Evolutionary conservation across 2,888 invertebrate genomes (phyloP), one percentile per base, ranked within the genome.

Genomic region (Serrognathus titanus): DNA sequence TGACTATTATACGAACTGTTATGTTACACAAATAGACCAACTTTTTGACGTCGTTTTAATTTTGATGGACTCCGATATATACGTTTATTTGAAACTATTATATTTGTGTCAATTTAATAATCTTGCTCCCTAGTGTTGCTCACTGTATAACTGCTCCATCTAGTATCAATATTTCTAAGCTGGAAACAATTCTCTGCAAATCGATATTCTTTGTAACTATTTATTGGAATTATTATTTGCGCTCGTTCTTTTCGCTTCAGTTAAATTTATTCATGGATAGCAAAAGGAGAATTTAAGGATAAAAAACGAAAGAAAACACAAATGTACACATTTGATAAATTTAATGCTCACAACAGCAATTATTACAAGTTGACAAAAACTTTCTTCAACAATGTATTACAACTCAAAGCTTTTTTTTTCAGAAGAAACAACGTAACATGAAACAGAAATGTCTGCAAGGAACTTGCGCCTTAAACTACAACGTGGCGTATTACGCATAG

Each of bases 331-430:
- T 58, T 58, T 48, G 51, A 58, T 55, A 56, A 52, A 56, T 75
- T 75, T 75, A 75, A 76, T 75, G 75, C 76, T 76, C 75, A 76
- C 76, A 75, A 71, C 74, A 75, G 75, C 75, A 71, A 72, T 72
- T 16, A 16, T 16, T 72, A 74, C 73, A 74, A 69, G 71, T 67
- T 70, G 65, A 60, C 40, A 40, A 40, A 40, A 40, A 40, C 40
- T 40, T 13, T 40, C 40, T 40, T 57, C 57, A 57, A 63, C 62
- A 31, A 31, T 31, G 24, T 61, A 63, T 53, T 53, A 60, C 53
- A 56, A 63, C 59, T 58, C 52, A 63, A 63, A 61, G 51, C 55
- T 55, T 53, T 57, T 51, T 55, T 53, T 57, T 51, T 55, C 57
- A 48, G 51, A 53, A 50, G 47, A 51, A 39, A 40, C 48, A 54